Evolutionary conservation across 2,113 vertebrate genomes (phyloP).

Genomic region (Neodontobutis hainanensis): DNA sequence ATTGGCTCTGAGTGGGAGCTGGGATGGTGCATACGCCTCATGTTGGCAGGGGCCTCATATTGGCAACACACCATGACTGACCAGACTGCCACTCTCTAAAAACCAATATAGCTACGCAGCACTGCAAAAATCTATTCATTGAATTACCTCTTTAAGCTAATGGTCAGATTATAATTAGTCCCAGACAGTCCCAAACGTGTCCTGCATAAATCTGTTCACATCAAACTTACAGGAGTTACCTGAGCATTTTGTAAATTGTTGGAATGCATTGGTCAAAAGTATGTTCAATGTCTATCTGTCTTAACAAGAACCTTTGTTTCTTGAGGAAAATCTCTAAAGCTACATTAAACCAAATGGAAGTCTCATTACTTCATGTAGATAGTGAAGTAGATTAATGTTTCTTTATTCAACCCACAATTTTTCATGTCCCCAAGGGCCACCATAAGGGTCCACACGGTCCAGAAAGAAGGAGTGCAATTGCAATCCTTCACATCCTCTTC

Average conservation of each 20-base stretch:
- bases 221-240: not conserved
- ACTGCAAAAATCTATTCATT: not conserved
- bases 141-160: not conserved
- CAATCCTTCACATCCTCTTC: no score
- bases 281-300: no score
- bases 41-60: conserved; percentile 32
- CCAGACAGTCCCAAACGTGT: not conserved
- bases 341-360: no score
- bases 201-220: not conserved
- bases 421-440: no score
- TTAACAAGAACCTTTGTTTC: no score
- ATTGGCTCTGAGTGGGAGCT: conserved; percentile 46
- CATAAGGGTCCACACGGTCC: no score
- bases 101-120: not conserved
- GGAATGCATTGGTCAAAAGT: no score
- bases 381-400: no score
- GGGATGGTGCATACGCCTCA: conserved; percentile 22
- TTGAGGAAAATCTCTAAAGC: no score
- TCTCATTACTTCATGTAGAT: no score
- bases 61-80: conserved; percentile 9
- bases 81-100: not conserved
- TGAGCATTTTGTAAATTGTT: not conserved
- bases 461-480: no score
- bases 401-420: no score
- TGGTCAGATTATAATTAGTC: conserved; percentile 1